phyloP scores from a whole-genome alignment of 2,888 invertebrate genomes.

The Cryptops parisi region DNA sequence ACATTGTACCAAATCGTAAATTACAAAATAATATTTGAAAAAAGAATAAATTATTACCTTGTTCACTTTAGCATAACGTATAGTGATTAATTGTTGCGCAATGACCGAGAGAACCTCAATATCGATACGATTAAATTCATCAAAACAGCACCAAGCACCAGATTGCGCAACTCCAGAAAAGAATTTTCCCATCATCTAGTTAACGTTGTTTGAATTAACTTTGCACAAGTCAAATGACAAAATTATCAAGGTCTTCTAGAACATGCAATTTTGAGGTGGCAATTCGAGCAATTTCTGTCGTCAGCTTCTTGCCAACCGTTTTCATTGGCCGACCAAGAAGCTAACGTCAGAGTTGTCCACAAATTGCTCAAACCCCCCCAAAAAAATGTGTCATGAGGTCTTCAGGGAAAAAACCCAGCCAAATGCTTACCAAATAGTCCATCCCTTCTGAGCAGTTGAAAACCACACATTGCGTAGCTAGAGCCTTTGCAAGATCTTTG shows the following conservation, averaged over 20 bases:
- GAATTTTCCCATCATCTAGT: slow-evolving; percentile 79
- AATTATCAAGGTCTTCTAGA: too few species aligned
- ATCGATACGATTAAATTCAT: slow-evolving; percentile 81
- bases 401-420: too few species aligned
- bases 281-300: too few species aligned
- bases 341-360: too few species aligned
- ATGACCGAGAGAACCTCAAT: slow-evolving; percentile 81
- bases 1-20: too few species aligned
- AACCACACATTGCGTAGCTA: slow-evolving; percentile 79
- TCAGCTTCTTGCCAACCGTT: background rate
- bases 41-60: background rate
- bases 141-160: slow-evolving; percentile 86
- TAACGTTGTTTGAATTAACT: too few species aligned
- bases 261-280: too few species aligned
- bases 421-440: slow-evolving; percentile 37
- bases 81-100: slow-evolving; percentile 76
- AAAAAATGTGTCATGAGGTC: too few species aligned
- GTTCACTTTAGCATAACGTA: slow-evolving; percentile 66
- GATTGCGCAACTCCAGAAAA: slow-evolving; percentile 79
- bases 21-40: too few species aligned
- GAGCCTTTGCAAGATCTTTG: slow-evolving; percentile 71
- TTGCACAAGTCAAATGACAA: too few species aligned
- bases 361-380: too few species aligned
- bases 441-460: slow-evolving; percentile 79
- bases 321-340: background rate